Conservation (phyloP, 2,797 vertebrate species). For the Peromyscus attwateri region DNA sequence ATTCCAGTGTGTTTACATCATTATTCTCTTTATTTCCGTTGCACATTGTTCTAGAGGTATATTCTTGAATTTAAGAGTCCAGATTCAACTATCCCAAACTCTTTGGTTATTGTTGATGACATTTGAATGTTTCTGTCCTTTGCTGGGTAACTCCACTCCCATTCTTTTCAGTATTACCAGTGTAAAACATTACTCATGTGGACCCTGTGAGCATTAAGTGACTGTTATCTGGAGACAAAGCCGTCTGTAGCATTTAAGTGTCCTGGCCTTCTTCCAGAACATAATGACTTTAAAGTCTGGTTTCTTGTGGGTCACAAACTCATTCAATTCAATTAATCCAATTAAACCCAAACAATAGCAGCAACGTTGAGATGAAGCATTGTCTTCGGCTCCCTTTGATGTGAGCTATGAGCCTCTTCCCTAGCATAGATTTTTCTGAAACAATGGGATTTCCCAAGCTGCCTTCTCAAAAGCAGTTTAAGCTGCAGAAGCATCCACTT, state of each 20-base stretch:
- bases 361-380: slow-evolving; percentile 31
- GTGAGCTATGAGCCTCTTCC: slow-evolving; percentile 14
- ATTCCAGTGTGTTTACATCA: neutral
- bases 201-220: neutral
- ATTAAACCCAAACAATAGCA: slow-evolving; percentile 68
- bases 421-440: slow-evolving; percentile 47
- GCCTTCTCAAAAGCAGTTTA: slow-evolving; percentile 43
- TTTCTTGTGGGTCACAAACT: slow-evolving; percentile 70
- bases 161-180: neutral
- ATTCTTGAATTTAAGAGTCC: neutral
- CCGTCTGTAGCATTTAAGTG: neutral
- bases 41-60: neutral
- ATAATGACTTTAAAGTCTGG: slow-evolving; percentile 68
- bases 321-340: slow-evolving; percentile 74
- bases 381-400: slow-evolving; percentile 61
- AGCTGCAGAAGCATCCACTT: slow-evolving; percentile 63
- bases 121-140: slow-evolving; percentile 23
- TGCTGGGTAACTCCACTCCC: neutral
- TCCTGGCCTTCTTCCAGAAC: neutral
- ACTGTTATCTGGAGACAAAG: neutral
- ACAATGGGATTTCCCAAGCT: slow-evolving; percentile 1
- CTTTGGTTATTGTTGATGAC: neutral
- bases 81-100: neutral
- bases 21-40: slow-evolving; percentile 40
- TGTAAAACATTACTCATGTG: neutral